Base-by-base conservation (phyloP, 2,797 vertebrate genomes). In the Brotogeris chrysoptera region DNA sequence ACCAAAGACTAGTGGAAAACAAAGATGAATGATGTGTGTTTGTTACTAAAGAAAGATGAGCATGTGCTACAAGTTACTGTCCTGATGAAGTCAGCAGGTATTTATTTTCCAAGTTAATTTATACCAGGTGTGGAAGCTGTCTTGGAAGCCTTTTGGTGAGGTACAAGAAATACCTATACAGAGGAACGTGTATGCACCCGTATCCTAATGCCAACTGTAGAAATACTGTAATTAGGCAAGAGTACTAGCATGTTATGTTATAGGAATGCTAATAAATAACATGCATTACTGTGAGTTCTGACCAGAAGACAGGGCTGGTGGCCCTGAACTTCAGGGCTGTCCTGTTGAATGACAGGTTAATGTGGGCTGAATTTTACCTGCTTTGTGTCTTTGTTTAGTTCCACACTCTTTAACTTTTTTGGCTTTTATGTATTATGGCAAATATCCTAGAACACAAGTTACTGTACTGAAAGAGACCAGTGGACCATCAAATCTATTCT, bases 381-480 rank as follows among this genome's bases (percentile, higher is more conserved):
- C 86, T 95, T 88, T 86, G 9, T 94, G 86, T 92, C 92, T 95
- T 96, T 97, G 94, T 97, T 96, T 95, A 89, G 85, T 80, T 92
- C 80, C 64, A 78, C 68, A 34, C 15, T 90, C 90, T 61, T 84
- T 87, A 71, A 16, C n/a, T 50, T 92, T 91, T 93, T 90, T 95
- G 73, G 66, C 95, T 84, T 95, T 87, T 87, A 71, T 95, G 86
- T 96, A 11, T 89, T 64, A 81, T 90, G 95, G 95, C 77, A 97
- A 96, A 96, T 96, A 95, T 93, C 85, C 92, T 94, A 80, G 95
- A 95, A 96, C 94, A 93, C 83, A 73, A 74, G 83, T 96, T 95
- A 80, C 78, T 77, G 73, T 73, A 66, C 96, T 88, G 86, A 88
- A 93, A 82, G 79, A 86, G 90, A 95, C 86, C 78, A 96, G 7